Base-by-base conservation (phyloP, 2,113 vertebrate genomes). In the Scomber colias region DNA sequence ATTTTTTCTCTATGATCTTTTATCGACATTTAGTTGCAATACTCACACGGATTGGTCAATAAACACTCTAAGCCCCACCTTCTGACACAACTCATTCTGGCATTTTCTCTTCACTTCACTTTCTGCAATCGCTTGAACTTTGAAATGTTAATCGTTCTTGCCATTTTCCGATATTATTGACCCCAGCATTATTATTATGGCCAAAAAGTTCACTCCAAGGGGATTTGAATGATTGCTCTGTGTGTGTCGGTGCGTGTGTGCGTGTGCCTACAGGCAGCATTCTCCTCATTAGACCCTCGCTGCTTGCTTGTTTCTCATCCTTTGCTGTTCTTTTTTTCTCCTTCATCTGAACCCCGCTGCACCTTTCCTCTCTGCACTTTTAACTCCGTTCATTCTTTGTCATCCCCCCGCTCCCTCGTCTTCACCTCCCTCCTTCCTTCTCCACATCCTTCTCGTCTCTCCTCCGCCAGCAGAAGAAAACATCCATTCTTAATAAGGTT, bases 101-200 rank as follows among this genome's bases (percentile, higher is more conserved):
- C 72, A 85, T 90, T 87, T 87, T 50, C 72, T 35, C 51, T 70
- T 11, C 70, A 45, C 56, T 40, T 49, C 59, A 51, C 35, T 73
- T 68, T 54, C 54, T 56, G 59, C 51, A 40, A 80, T 12, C 16
- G 6, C 64, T 68, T 83, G 59, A 90, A 82, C 83, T 83, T 75
- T 87, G 45, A 89, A 89, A 90, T 87, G 75, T 87, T 86, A 90
- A 89, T 83, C 3, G 49, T 73, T 75, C 63, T 55, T 73, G 67
- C 66, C 76, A 75, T 89, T 91, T 86, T 70, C 72, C 80, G 24
- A 73, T 80, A 55, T 64, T 84, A 90, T 73, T 87, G 76, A 77
- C 82, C 75, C 16, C 14, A 51, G 11, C 11, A 12, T 87, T 71
- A 78, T 79, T 75, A 75, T 57, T 17, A 57, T 1, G 19, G 12